Evolutionary conservation across 2,888 invertebrate genomes (phyloP).

Genomic region (Eretmocerus hayati): DNA sequence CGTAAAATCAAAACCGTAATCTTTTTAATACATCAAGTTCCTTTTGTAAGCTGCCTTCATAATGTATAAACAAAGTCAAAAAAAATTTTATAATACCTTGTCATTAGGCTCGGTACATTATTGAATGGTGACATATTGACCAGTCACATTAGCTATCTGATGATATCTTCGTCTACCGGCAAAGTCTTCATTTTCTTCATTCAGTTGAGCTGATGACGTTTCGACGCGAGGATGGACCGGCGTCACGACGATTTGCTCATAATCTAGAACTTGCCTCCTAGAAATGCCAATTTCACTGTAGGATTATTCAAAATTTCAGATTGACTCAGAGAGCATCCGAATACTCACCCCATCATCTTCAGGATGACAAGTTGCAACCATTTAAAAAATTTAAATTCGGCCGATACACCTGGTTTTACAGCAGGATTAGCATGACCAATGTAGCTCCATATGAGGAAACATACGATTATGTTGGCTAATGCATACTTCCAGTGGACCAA

Average conservation of each 20-base stretch:
- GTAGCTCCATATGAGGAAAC: conserved; percentile 86
- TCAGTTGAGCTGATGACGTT: conserved; percentile 78
- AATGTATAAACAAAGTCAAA: background rate
- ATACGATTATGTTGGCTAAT: conserved; percentile 69
- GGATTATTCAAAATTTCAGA: no score
- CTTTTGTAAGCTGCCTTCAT: conserved; percentile 12
- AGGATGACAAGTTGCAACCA: conserved; percentile 70
- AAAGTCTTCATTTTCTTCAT: conserved; percentile 94
- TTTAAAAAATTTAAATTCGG: conserved; percentile 72
- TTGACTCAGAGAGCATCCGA: conserved; percentile 5
- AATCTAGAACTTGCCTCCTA: conserved; percentile 71
- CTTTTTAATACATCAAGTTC: background rate
- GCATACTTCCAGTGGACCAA: conserved; percentile 92
- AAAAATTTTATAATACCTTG: background rate
- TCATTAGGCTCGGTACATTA: conserved; percentile 1
- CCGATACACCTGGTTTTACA: conserved; percentile 83
- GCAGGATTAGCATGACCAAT: conserved; percentile 93
- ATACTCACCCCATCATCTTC: conserved; percentile 66
- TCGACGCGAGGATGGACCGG: conserved; percentile 74
- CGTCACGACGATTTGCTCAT: conserved; percentile 80
- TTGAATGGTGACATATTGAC: conserved; percentile 54
- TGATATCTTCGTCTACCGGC: conserved; percentile 87
- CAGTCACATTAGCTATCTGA: conserved; percentile 77
- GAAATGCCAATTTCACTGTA: no score
- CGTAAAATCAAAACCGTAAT: no score